Evolutionary conservation across 2,797 vertebrate species (phyloP), one percentile per base, ranked within the genome.

Genomic region (Allochrocebus solatus): DNA sequence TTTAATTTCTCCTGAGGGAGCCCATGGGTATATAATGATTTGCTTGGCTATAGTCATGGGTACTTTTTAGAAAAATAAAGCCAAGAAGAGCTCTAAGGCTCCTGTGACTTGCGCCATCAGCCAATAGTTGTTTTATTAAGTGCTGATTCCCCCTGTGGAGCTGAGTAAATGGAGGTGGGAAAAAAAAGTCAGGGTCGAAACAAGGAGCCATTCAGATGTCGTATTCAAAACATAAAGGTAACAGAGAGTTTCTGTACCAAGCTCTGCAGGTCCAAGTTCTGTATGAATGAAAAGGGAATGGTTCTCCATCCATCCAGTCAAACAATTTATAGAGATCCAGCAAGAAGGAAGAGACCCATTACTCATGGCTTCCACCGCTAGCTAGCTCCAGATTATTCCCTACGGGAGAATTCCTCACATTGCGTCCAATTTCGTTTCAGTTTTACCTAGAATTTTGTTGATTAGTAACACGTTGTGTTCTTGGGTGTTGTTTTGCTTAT

Each of bases 111-210:
- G 30, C 33, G 67, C 81, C 90, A 61, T 84, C 43, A 8, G 96
- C 92, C 89, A 79, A 84, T 75, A 19, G 91, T 96, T 93, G 79
- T 97, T 98, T 97, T 96, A 96, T 96, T 97, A 97, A 97, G 97
- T 96, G 95, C 83, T 55, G 93, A 97, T 84, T 97, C 91, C 24
- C 43, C 79, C 81, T 14, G 59, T 92, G 74, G 81, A 97, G 80
- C 53, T 75, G 97, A 95, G 74, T 97, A 96, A 97, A 96, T 91
- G 95, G 95, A 89, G 89, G 87, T 93, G 93, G 91, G 72, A 26
- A 14, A 50, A 74, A 78, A 96, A 84, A 76, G 79, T 87, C 53
- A 91, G 81, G 43, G 39, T 61, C 55, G 1, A 95, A 89, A 97
- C 96, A 97, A 97, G 97, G 93, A 93, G 70, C 85, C 88, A 89